Percentiles rank a stretch among this genome's conserved stretches.
Evolutionary conservation across 2,888 invertebrate species (phyloP).

Genomic region (Craniophora ligustri): DNA sequence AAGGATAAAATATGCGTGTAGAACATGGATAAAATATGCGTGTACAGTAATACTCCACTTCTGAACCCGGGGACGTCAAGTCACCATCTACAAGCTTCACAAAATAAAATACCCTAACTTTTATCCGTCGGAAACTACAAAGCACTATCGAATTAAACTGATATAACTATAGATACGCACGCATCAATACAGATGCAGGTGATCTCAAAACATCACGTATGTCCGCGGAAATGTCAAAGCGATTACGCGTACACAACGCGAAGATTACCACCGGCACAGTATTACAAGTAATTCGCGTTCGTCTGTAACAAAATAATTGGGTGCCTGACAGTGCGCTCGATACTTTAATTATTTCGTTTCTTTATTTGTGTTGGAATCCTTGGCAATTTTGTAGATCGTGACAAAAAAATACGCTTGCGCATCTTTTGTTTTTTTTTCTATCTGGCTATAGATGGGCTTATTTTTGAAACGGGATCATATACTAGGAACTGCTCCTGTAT

Average conservation of each 20-base stretch:
- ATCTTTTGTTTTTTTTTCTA: too few species aligned
- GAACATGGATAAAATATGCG: too few species aligned
- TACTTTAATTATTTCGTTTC: conserved; percentile 43
- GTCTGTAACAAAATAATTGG: conserved; percentile 46
- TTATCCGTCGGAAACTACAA: neutral
- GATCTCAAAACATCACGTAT: conserved; percentile 42
- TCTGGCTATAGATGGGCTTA: too few species aligned
- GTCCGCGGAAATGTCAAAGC: conserved; percentile 46
- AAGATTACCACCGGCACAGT: conserved; percentile 38
- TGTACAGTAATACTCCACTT: too few species aligned
- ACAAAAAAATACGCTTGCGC: neutral
- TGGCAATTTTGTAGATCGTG: conserved; percentile 18
- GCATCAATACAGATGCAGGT: conserved; percentile 34
- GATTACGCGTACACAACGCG: conserved; percentile 42
- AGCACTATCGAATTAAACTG: neutral
- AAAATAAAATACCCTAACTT: neutral
- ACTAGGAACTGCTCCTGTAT: too few species aligned
- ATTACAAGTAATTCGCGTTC: conserved; percentile 39
- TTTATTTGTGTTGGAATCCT: conserved; percentile 22
- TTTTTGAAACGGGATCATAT: too few species aligned
- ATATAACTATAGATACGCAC: conserved; percentile 4
- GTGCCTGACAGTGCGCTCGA: conserved; percentile 33
- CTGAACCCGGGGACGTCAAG: too few species aligned
- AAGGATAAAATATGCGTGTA: too few species aligned
- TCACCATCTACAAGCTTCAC: too few species aligned